A percentile compares a stretch with the other conserved stretches of the same genome.
Evolutionary conservation across 2,888 invertebrate species (phyloP).

Genomic region (Pimpla rufipes): DNA sequence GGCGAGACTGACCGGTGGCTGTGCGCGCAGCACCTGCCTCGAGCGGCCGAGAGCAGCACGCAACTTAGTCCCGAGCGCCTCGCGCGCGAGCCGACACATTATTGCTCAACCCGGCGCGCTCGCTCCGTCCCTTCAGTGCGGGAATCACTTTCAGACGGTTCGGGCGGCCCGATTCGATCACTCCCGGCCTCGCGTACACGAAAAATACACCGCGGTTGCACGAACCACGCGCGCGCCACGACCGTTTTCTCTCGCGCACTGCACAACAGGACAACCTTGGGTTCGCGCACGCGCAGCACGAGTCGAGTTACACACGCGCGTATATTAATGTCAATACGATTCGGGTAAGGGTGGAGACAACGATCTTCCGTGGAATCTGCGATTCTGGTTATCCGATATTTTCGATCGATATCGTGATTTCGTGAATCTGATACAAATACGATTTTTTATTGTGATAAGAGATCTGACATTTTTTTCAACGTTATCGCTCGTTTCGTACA

Average conservation of each 20-base stretch:
- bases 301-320: not conserved
- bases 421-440: too few relatives aligned
- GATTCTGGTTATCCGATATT: too few relatives aligned
- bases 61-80: slow-evolving; percentile 31
- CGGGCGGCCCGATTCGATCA: slow-evolving; percentile 73
- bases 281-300: slow-evolving; percentile 9
- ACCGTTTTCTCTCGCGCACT: slow-evolving; percentile 18
- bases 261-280: slow-evolving; percentile 15
- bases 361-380: not conserved
- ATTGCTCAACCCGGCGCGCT: slow-evolving; percentile 71
- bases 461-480: too few relatives aligned
- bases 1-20: slow-evolving; percentile 6
- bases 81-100: slow-evolving; percentile 30
- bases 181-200: slow-evolving; percentile 36
- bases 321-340: slow-evolving; percentile 3
- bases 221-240: not conserved
- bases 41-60: slow-evolving; percentile 33
- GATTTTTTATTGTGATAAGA: not conserved
- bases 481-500: too few relatives aligned
- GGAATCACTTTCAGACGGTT: slow-evolving; percentile 80
- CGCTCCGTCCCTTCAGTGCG: slow-evolving; percentile 75
- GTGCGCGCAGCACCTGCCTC: slow-evolving; percentile 26
- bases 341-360: slow-evolving; percentile 1
- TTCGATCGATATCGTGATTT: too few relatives aligned
- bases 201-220: too few relatives aligned